phyloP scores from a whole-genome alignment of 1,140 invertebrate genomes.

The Aphaenogaster rudis region DNA sequence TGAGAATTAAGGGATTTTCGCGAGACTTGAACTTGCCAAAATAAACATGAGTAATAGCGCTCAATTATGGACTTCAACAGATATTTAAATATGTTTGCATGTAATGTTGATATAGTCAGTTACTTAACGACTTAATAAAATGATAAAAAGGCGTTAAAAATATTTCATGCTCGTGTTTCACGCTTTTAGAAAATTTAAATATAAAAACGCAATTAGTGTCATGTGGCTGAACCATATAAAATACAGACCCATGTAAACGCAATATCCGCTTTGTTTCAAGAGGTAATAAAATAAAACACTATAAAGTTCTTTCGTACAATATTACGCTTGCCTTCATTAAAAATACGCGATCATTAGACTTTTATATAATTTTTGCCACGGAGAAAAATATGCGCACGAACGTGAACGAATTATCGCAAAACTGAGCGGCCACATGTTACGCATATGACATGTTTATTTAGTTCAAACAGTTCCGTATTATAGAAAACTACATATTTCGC shows the following conservation, averaged over 20 bases:
- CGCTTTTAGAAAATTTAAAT: background rate
- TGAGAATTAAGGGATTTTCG: background rate
- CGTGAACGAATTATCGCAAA: background rate
- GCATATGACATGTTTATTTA: constrained; percentile 1
- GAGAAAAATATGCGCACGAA: background rate
- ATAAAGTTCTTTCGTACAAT: background rate
- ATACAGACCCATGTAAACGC: background rate
- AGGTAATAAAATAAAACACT: background rate
- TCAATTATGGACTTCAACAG: background rate
- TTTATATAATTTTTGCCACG: background rate
- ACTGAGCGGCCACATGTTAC: background rate
- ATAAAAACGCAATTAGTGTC: background rate
- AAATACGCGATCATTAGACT: background rate
- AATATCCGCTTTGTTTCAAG: background rate
- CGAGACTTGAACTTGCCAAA: background rate
- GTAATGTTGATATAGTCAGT: background rate
- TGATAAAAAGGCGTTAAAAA: background rate
- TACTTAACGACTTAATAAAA: background rate
- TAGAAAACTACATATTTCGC: background rate
- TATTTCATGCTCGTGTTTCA: background rate
- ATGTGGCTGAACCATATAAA: background rate
- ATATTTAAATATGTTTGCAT: background rate
- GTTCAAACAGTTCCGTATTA: background rate
- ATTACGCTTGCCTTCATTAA: background rate
- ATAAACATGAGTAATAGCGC: background rate